phyloP scores from a whole-genome alignment of 2,888 invertebrate genomes.

The Ommatoiulus sabulosus region DNA sequence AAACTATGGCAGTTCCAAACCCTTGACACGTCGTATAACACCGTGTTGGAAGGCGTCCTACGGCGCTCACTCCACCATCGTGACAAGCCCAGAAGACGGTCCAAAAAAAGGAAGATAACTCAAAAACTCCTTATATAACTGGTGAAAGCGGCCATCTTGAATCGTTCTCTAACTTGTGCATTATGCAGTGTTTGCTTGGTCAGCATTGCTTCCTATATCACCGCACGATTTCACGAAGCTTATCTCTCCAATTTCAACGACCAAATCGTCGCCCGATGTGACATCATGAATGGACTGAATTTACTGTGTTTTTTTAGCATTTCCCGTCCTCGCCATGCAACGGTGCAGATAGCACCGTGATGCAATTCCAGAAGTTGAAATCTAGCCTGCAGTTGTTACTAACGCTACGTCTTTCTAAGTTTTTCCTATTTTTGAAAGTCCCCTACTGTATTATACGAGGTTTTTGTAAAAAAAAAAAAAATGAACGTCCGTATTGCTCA shows the following conservation, averaged over 20 bases:
- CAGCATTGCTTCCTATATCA: constrained; percentile 1
- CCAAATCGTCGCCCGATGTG: constrained; percentile 14
- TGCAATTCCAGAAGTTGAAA: not conserved
- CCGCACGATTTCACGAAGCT: constrained; percentile 16
- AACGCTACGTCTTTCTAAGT: too few species aligned
- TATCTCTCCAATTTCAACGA: constrained; percentile 15
- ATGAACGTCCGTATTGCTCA: too few species aligned
- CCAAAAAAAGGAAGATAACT: not conserved
- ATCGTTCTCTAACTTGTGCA: constrained; percentile 27
- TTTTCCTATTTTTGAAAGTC: too few species aligned
- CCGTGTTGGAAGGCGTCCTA: not conserved
- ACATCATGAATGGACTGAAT: constrained; percentile 18
- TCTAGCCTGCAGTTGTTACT: too few species aligned
- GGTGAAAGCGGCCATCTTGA: not conserved
- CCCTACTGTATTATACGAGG: too few species aligned
- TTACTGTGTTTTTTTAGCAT: constrained; percentile 18
- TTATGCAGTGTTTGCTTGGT: constrained; percentile 22
- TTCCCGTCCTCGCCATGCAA: not conserved
- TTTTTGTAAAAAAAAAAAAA: too few species aligned
- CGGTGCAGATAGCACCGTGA: not conserved
- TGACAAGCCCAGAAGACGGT: not conserved
- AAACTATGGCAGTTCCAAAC: not conserved
- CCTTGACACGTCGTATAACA: not conserved
- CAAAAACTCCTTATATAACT: not conserved
- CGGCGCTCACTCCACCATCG: not conserved